Evolutionary conservation across 2,113 vertebrate genomes (phyloP).

Genomic region (Campylomormyrus tamandua): DNA sequence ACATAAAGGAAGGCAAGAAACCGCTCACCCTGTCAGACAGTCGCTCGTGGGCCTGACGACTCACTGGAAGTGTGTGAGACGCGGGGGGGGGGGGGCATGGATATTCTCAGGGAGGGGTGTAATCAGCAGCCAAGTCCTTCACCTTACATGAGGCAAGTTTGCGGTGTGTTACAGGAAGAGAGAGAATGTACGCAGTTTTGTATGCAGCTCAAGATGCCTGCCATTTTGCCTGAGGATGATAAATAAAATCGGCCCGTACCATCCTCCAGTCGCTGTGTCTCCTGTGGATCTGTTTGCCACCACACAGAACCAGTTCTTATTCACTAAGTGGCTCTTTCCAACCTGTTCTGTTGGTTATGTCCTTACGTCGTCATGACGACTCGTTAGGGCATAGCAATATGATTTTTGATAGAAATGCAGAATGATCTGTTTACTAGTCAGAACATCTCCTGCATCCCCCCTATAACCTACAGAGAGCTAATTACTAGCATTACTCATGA

Average conservation of each 20-base stretch:
- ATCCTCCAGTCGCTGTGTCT: background rate
- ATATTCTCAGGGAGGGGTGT: background rate
- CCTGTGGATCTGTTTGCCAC: background rate
- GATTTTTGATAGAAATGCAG: background rate
- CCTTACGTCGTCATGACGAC: background rate
- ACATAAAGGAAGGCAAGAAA: background rate
- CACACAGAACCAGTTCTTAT: background rate
- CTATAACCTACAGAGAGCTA: background rate
- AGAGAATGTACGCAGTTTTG: background rate
- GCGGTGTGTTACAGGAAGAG: background rate
- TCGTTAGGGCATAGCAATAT: background rate
- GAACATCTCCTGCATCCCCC: background rate
- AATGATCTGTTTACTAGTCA: background rate
- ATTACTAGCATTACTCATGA: background rate
- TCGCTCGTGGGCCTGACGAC: constrained; percentile 22
- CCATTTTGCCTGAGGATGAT: background rate
- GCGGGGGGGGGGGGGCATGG: background rate
- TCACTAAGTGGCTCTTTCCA: background rate
- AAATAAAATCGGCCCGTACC: background rate
- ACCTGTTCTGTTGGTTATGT: background rate
- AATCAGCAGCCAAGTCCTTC: background rate
- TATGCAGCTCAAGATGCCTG: background rate
- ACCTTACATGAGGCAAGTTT: background rate
- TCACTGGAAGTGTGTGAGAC: constrained; percentile 21
- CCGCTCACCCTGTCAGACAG: constrained; percentile 1